A percentile compares a stretch with the other conserved stretches of the same genome.
These are phyloP conservation scores for Drosophila baimaii DNA, from an alignment of 1,140 invertebrate species.

Conservation along the genomic window DNA sequence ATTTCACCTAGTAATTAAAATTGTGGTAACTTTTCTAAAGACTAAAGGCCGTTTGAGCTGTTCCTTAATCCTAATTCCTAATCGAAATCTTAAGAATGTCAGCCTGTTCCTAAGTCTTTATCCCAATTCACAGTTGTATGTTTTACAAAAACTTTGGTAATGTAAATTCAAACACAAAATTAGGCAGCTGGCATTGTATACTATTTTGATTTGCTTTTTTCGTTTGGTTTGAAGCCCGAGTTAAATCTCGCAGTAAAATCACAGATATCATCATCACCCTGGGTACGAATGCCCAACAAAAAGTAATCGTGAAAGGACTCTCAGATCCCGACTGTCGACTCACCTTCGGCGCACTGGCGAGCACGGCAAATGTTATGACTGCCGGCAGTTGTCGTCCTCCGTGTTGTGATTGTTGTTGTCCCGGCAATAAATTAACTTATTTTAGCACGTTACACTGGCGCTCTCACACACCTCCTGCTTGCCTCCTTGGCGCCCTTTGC, in stretches of 20 bases:
- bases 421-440: slow-evolving; percentile 75
- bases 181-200: too few species aligned
- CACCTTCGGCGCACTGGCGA: slow-evolving; percentile 61
- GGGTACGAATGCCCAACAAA: slow-evolving; percentile 15
- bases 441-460: slow-evolving; percentile 68
- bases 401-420: slow-evolving; percentile 63
- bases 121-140: too few species aligned
- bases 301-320: slow-evolving; percentile 2
- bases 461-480: slow-evolving; percentile 27
- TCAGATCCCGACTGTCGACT: slow-evolving; percentile 23
- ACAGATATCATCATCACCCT: slow-evolving; percentile 24
- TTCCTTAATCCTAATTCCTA: too few species aligned
- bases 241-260: background rate
- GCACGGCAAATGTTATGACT: slow-evolving; percentile 59
- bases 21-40: too few species aligned
- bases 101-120: background rate
- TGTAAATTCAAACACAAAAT: too few species aligned
- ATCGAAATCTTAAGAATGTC: background rate
- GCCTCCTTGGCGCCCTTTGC: background rate
- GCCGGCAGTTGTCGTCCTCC: slow-evolving; percentile 47
- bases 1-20: too few species aligned
- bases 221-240: background rate
- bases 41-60: too few species aligned
- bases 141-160: background rate
- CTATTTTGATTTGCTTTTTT: background rate